phyloP scores from a whole-genome alignment of 2,888 invertebrate species.

The Melipona beecheii region DNA sequence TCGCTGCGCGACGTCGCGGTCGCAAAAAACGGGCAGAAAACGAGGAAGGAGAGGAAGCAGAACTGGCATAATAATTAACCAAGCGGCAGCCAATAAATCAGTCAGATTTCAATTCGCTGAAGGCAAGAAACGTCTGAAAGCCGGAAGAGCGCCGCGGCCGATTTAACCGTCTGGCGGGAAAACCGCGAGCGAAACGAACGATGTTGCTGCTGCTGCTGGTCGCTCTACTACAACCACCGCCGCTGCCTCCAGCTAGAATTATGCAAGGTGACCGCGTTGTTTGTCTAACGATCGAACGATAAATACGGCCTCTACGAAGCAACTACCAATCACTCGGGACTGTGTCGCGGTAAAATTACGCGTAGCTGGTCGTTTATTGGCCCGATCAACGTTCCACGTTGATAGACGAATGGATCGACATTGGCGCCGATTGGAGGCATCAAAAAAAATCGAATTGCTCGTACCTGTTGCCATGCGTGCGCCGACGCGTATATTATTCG shows the following conservation, averaged over 20 bases:
- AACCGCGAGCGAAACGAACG: constrained; percentile 25
- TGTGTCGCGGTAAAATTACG: constrained; percentile 58
- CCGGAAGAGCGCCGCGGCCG: constrained; percentile 42
- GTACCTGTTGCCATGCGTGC: constrained; percentile 38
- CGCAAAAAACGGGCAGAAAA: neutral
- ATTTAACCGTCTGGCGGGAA: constrained; percentile 47
- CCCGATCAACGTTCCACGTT: constrained; percentile 48
- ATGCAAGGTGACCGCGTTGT: constrained; percentile 63
- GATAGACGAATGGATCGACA: constrained; percentile 54
- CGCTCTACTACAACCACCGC: too few species aligned
- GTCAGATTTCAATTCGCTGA: constrained; percentile 26
- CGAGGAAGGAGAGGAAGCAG: neutral
- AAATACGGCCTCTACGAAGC: constrained; percentile 54
- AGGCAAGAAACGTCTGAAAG: constrained; percentile 20
- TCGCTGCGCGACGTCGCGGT: neutral
- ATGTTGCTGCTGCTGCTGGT: neutral
- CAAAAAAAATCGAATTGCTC: constrained; percentile 61
- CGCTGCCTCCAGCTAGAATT: constrained; percentile 46
- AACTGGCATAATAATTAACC: constrained; percentile 44
- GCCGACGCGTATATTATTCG: constrained; percentile 25
- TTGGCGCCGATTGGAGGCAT: constrained; percentile 57
- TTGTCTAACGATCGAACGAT: constrained; percentile 60
- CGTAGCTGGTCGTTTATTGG: constrained; percentile 59
- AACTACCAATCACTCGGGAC: constrained; percentile 52
- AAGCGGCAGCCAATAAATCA: constrained; percentile 45